Evolutionary conservation across 2,888 invertebrate genomes (phyloP), one percentile per base, ranked within the genome.

Genomic region (Nezara viridula): DNA sequence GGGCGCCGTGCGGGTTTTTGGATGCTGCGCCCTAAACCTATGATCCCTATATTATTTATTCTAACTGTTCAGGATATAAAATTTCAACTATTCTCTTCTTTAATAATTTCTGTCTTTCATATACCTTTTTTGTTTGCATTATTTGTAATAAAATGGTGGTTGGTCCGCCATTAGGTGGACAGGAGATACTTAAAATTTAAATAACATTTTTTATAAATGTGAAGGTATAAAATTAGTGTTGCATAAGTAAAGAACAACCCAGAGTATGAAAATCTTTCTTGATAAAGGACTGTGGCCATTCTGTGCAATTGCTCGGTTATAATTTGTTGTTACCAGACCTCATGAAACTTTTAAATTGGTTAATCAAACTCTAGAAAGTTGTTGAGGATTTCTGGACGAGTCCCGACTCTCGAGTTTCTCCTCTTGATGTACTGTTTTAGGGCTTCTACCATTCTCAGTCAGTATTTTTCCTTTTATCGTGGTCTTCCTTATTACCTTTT

Each of bases 291-390:
- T 27, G 37, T 2, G 37, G 32, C 19, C 66, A 73, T 73, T 37
- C 66, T 19, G 37, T 21, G 32, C 66, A 73, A 73, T 73, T 44
- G 81, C 44, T 81, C n/a, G 81, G 44, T n/a, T 44, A 81, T 81
- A 81, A 81, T 81, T 81, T 81, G 44, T 81, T 44, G 40, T 81
- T 81, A 81, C 44, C 40, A 44, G 44, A 40, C n/a, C 81, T 47
- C 81, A 47, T 81, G 81, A 81, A 81, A 81, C 81, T 81, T 81
- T 81, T 81, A 81, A 81, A 81, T 81, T 81, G 81, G 44, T 81
- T 81, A 81, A 81, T 81, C 81, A 81, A 81, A 81, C 81, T 81
- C 44, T 40, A 44, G 81, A 81, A 81, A 81, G 81, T 81, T 81
- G 81, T 81, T 44, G 77, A 37, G 37, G 12, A 44, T 81, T 73